These are phyloP conservation scores for Rhadina sibilatrix DNA, from an alignment of 2,113 vertebrate species.

Conservation along the genomic window DNA sequence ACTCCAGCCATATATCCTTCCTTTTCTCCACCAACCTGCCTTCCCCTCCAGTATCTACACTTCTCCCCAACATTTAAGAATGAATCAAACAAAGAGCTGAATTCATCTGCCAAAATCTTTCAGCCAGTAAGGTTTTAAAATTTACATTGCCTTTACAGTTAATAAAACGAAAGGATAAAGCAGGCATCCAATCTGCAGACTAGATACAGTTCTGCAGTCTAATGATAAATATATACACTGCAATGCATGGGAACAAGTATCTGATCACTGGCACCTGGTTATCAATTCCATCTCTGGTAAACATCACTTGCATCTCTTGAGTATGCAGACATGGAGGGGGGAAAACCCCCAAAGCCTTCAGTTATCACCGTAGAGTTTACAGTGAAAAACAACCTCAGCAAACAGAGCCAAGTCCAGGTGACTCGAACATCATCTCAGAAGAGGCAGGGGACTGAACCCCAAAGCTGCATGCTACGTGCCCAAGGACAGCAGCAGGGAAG, in stretches of 20 bases:
- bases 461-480: rapidly evolving
- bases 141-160: not conserved
- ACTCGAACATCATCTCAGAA: not conserved
- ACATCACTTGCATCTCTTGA: not conserved
- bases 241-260: not conserved
- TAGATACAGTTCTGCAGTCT: not conserved
- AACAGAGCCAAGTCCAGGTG: not conserved
- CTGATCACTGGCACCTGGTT: not conserved
- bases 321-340: rapidly evolving
- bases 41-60: not conserved
- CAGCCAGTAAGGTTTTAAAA: not conserved
- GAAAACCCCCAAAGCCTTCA: not conserved
- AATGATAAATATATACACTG: not conserved
- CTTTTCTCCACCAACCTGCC: not conserved
- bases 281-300: not conserved
- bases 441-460: not conserved
- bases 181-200: not conserved
- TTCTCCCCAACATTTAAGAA: not conserved
- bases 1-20: not conserved
- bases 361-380: rapidly evolving
- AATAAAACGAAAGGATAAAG: not conserved
- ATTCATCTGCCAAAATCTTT: not conserved
- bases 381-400: not conserved
- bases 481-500: not conserved
- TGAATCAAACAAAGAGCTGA: not conserved